phyloP scores from a whole-genome alignment of 2,888 invertebrate genomes.

The Mystacides longicornis region DNA sequence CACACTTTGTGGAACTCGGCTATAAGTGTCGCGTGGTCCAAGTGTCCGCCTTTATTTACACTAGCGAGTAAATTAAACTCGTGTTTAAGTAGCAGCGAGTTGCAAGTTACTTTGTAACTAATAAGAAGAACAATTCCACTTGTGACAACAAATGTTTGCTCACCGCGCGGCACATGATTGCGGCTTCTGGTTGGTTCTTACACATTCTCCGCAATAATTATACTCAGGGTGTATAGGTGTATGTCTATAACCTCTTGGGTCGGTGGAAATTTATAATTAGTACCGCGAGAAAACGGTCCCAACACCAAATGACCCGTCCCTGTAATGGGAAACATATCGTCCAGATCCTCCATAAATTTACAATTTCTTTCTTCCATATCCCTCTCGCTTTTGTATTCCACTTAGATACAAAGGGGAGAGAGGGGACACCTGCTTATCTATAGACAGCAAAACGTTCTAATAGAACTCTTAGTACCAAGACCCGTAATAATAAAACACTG shows the following conservation, averaged over 20 bases:
- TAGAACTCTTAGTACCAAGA: too few relatives aligned
- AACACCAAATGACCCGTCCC: conserved; percentile 4
- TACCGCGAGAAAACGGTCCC: conserved; percentile 9
- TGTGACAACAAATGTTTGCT: conserved; percentile 47
- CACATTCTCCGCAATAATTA: not conserved
- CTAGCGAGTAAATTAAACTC: conserved; percentile 54
- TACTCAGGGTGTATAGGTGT: too few relatives aligned
- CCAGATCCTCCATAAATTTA: conserved; percentile 20
- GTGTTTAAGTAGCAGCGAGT: conserved; percentile 38
- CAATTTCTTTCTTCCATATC: conserved; percentile 15
- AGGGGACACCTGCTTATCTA: too few relatives aligned
- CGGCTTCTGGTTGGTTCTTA: conserved; percentile 8
- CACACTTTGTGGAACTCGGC: conserved; percentile 24
- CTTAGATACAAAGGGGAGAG: too few relatives aligned
- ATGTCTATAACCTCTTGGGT: conserved; percentile 1
- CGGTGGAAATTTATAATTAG: conserved; percentile 23
- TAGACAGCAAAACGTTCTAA: too few relatives aligned
- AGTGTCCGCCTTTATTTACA: conserved; percentile 49
- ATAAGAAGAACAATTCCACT: conserved; percentile 49
- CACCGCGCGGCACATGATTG: conserved; percentile 35
- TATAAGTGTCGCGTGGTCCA: conserved; percentile 30
- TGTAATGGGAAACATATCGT: conserved; percentile 18
- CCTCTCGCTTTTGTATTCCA: not conserved
- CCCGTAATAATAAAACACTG: conserved; percentile 26
- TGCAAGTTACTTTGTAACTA: conserved; percentile 42